Evolutionary conservation across 2,113 vertebrate genomes (phyloP).

Genomic region (Labeo catla): DNA sequence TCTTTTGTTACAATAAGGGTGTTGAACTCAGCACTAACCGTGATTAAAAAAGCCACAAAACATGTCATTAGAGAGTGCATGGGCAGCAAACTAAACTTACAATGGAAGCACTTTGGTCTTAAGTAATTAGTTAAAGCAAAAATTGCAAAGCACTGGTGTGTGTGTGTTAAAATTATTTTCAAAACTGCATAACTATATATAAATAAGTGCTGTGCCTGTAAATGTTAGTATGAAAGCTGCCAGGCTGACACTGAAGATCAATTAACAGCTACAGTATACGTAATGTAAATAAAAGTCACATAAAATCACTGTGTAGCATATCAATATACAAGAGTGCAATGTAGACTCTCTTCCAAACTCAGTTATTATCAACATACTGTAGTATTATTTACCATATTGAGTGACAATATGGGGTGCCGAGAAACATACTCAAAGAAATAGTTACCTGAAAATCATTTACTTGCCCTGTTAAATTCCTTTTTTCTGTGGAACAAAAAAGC

Average conservation of each 20-base stretch:
- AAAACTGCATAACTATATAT: neutral
- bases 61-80: too few relatives aligned
- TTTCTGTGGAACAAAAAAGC: neutral
- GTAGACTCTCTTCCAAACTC: neutral
- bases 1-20: too few relatives aligned
- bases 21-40: too few relatives aligned
- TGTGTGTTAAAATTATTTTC: neutral
- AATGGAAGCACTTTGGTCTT: neutral
- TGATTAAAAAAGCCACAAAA: too few relatives aligned
- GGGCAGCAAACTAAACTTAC: neutral
- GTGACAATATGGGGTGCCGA: neutral
- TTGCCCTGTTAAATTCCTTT: neutral
- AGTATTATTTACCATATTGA: neutral
- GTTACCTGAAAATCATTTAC: neutral
- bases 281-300: neutral
- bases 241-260: neutral
- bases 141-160: neutral
- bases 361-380: neutral
- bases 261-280: neutral
- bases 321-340: neutral
- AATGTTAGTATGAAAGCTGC: neutral
- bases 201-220: neutral
- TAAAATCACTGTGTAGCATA: neutral
- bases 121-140: slow-evolving; percentile 20
- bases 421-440: neutral